A percentile compares a stretch with the other conserved stretches of the same genome.
Conservation (phyloP, 2,888 invertebrate species). For the Drosophila falleni region DNA sequence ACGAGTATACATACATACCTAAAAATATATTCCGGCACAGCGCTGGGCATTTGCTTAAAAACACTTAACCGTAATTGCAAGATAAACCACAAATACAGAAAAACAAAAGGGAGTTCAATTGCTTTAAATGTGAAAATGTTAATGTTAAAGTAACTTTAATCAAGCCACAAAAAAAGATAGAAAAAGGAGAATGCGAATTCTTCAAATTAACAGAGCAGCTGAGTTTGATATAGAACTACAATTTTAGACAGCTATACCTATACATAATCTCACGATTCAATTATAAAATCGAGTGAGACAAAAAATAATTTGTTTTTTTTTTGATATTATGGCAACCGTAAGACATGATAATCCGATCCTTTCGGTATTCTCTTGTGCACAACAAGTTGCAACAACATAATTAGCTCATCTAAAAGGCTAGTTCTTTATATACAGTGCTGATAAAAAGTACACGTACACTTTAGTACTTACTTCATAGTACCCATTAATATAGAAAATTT, state of each 20-base stretch:
- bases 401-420: slow-evolving; percentile 21
- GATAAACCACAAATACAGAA: slow-evolving; percentile 10
- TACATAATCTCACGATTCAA: neutral
- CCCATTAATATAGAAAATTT: slow-evolving; percentile 3
- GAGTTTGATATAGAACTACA: slow-evolving; percentile 21
- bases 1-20: slow-evolving; percentile 9
- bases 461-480: slow-evolving; percentile 4
- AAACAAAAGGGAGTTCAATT: slow-evolving; percentile 12
- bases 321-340: slow-evolving; percentile 10
- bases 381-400: slow-evolving; percentile 19
- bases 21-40: slow-evolving; percentile 32
- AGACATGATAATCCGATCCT: slow-evolving; percentile 13
- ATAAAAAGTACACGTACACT: neutral
- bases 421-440: slow-evolving; percentile 13
- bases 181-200: slow-evolving; percentile 4
- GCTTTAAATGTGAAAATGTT: slow-evolving; percentile 43
- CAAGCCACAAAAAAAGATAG: slow-evolving; percentile 9
- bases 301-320: slow-evolving; percentile 1
- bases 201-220: slow-evolving; percentile 15
- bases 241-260: slow-evolving; percentile 9
- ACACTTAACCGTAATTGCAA: slow-evolving; percentile 40
- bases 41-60: slow-evolving; percentile 53
- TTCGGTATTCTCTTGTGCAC: slow-evolving; percentile 17
- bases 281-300: neutral
- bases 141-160: slow-evolving; percentile 10